A percentile compares a stretch with the other conserved stretches of the same genome.
phyloP scores from a whole-genome alignment of 1,140 invertebrate genomes.

The Polyergus mexicanus region DNA sequence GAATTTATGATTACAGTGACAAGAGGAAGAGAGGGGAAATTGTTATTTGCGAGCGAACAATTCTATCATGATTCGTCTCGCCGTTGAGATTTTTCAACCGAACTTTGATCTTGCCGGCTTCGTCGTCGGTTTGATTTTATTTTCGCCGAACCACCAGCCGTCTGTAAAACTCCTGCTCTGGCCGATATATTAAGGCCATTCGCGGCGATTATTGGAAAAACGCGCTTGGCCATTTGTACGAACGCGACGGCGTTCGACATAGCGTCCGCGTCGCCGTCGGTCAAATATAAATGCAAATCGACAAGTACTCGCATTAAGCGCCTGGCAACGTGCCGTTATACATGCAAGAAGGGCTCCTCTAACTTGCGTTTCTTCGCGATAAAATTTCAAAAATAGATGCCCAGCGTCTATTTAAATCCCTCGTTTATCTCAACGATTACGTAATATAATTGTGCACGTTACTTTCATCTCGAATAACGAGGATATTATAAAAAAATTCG shows the following conservation, averaged over 20 bases:
- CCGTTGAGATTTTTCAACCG: constrained; percentile 51
- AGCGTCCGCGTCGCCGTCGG: constrained; percentile 27
- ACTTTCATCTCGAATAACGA: background rate
- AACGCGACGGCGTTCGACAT: background rate
- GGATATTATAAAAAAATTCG: too few relatives aligned
- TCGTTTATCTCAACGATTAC: constrained; percentile 8
- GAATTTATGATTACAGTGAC: background rate
- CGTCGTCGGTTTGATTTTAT: constrained; percentile 20
- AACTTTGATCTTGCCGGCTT: constrained; percentile 65
- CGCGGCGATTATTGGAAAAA: constrained; percentile 61
- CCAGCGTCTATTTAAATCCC: background rate
- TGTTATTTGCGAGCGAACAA: constrained; percentile 3
- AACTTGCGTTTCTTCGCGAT: constrained; percentile 2
- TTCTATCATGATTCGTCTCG: constrained; percentile 32
- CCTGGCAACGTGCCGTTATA: constrained; percentile 50
- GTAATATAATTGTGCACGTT: background rate
- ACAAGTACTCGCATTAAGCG: constrained; percentile 62
- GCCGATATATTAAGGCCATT: constrained; percentile 31
- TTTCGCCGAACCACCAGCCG: constrained; percentile 25
- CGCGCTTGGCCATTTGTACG: constrained; percentile 49
- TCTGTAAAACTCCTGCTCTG: constrained; percentile 36
- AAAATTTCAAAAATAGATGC: constrained; percentile 16
- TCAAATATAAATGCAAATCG: constrained; percentile 75
- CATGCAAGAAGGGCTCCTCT: constrained; percentile 17
- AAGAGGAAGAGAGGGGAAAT: background rate